A percentile compares a stretch with the other conserved stretches of the same genome.
Conservation (phyloP, 2,113 vertebrate species). For the Stegostoma tigrinum region DNA sequence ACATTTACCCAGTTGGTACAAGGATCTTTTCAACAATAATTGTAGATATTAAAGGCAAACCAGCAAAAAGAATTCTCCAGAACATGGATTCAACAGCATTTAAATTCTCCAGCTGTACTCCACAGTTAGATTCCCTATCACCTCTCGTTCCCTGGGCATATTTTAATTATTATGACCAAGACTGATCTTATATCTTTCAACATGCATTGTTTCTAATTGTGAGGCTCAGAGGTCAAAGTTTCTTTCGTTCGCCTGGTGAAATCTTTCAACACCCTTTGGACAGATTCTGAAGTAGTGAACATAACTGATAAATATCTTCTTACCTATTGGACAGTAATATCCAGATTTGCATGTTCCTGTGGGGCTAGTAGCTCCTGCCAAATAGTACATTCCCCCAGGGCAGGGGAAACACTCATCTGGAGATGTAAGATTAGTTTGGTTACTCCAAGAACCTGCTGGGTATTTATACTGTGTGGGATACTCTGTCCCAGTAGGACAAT, state of each 20-base stretch:
- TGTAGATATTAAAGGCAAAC: background rate
- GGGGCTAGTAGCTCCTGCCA: constrained; percentile 57
- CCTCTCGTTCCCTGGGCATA: background rate
- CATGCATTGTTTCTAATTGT: background rate
- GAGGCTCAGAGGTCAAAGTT: background rate
- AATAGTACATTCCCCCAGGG: constrained; percentile 71
- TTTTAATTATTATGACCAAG: background rate
- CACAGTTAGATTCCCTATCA: background rate
- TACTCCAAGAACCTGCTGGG: constrained; percentile 74
- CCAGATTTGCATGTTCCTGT: constrained; percentile 70
- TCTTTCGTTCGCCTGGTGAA: background rate
- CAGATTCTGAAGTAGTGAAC: background rate
- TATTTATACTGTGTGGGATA: constrained; percentile 70
- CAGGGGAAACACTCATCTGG: constrained; percentile 60
- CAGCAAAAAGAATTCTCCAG: background rate
- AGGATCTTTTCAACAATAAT: background rate
- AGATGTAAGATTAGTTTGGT: constrained; percentile 54
- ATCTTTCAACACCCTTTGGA: background rate
- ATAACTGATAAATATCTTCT: background rate
- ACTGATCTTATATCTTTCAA: background rate
- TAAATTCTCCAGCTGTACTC: background rate
- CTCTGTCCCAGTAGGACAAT: constrained; percentile 73
- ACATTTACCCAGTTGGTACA: background rate
- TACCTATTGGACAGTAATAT: constrained; percentile 73
- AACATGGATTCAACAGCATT: background rate